Evolutionary conservation across 2,797 vertebrate species (phyloP).

Genomic region (Pipistrellus pipistrellus): DNA sequence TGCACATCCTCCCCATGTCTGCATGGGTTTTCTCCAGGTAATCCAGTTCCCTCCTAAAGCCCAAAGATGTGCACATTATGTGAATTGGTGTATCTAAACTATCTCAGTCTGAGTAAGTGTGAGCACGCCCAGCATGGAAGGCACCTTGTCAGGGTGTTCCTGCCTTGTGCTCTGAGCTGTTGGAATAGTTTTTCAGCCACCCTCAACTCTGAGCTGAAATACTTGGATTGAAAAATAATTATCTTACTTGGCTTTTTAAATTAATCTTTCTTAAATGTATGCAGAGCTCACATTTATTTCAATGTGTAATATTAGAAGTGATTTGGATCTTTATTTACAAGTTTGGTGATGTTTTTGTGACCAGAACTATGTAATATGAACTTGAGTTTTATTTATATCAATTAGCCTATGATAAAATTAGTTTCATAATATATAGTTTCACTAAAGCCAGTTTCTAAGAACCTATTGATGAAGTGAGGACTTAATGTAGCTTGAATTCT

Average conservation of each 20-base stretch:
- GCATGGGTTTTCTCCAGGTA: neutral
- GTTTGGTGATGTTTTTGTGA: neutral
- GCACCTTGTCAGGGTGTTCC: neutral
- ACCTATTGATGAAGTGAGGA: neutral
- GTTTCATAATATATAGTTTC: neutral
- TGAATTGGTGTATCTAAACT: neutral
- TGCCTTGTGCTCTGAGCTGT: neutral
- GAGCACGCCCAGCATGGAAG: neutral
- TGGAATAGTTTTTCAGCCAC: neutral
- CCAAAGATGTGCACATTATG: neutral
- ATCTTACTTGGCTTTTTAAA: neutral
- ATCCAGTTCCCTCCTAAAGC: neutral
- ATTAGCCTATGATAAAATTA: neutral
- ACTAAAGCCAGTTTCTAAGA: neutral
- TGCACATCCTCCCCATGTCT: neutral
- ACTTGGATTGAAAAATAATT: neutral
- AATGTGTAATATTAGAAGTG: neutral
- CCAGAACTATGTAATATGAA: neutral
- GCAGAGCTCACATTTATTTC: neutral
- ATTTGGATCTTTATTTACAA: neutral
- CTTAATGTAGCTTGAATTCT: conserved; percentile 9
- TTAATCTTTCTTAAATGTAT: neutral
- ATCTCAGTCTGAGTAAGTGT: neutral
- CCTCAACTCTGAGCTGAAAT: neutral
- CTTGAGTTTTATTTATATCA: neutral